Percentiles rank a stretch among this genome's conserved stretches.
phyloP scores from a whole-genome alignment of 2,888 invertebrate species.

The Auanema freiburgensis region DNA sequence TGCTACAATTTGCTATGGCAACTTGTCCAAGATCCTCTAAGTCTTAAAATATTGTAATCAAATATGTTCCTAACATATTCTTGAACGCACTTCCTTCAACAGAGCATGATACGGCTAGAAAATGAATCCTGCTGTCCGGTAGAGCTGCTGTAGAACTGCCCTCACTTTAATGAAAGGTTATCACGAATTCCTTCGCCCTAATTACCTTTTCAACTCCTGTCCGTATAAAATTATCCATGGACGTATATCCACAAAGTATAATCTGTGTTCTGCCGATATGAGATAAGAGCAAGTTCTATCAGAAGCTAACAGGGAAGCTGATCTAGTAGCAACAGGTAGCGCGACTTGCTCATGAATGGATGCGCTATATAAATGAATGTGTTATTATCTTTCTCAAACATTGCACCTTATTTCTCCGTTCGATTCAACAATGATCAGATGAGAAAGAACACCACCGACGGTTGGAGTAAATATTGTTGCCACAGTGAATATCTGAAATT shows the following conservation, averaged over 20 bases:
- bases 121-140: too few species aligned
- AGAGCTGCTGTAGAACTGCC: too few species aligned
- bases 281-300: conserved; percentile 4
- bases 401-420: background rate
- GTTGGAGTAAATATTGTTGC: background rate
- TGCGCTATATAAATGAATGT: background rate
- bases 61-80: too few species aligned
- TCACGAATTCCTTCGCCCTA: too few species aligned
- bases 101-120: too few species aligned
- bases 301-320: background rate
- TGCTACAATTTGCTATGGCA: background rate
- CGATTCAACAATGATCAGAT: background rate
- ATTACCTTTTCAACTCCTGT: background rate
- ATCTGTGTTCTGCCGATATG: background rate
- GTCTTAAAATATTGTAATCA: too few species aligned
- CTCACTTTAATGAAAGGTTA: too few species aligned
- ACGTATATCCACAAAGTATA: background rate
- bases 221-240: background rate
- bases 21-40: background rate
- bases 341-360: background rate
- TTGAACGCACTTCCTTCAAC: background rate
- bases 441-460: background rate
- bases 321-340: background rate
- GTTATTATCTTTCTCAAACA: too few species aligned
- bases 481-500: background rate